Conservation (phyloP, 2,888 invertebrate species). For the Thymelicus sylvestris region DNA sequence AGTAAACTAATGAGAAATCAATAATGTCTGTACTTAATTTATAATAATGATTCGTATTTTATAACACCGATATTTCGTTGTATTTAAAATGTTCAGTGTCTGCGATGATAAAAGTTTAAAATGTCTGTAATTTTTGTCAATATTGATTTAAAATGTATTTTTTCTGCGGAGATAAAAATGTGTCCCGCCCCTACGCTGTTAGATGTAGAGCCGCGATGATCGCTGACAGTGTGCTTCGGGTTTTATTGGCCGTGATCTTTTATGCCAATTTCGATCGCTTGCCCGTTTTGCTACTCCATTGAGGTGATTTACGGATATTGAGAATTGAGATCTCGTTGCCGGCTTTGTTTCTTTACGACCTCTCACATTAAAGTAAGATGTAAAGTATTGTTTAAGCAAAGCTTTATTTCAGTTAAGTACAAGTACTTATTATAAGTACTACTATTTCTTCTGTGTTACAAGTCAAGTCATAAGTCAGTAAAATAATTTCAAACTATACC, state of each 20-base stretch:
- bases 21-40: too few relatives aligned
- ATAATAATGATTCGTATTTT: too few relatives aligned
- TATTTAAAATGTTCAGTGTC: too few relatives aligned
- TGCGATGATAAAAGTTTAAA: too few relatives aligned
- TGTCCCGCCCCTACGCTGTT: constrained; percentile 80
- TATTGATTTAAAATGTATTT: background rate
- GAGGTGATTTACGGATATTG: constrained; percentile 62
- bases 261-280: constrained; percentile 45
- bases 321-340: constrained; percentile 34
- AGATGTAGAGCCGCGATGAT: constrained; percentile 46
- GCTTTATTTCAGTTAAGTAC: too few relatives aligned
- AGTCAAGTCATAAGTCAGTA: too few relatives aligned
- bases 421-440: too few relatives aligned
- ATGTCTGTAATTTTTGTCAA: background rate
- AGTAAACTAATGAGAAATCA: too few relatives aligned
- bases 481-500: too few relatives aligned
- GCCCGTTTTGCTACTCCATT: constrained; percentile 76
- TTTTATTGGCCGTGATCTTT: constrained; percentile 81
- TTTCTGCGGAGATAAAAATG: background rate
- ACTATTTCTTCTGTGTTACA: too few relatives aligned
- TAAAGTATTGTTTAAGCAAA: background rate
- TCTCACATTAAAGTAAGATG: constrained; percentile 1
- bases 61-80: too few relatives aligned
- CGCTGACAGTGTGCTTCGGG: constrained; percentile 76
- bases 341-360: constrained; percentile 8